Base-by-base conservation (phyloP, 2,888 invertebrate genomes). In the Drosophila mimica region DNA sequence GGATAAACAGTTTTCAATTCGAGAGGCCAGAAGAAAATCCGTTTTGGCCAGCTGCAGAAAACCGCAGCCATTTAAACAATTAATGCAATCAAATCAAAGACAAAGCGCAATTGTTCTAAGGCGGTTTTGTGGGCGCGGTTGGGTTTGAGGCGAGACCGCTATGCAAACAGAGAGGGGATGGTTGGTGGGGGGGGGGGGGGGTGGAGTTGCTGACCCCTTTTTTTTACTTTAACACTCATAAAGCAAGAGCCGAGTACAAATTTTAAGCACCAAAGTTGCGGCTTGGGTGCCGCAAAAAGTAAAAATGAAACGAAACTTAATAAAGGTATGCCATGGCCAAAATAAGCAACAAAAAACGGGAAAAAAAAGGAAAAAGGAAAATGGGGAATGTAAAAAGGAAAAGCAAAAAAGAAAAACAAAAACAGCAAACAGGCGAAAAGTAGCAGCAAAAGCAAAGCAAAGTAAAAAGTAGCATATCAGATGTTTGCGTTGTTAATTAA, bases 401-500 rank as follows among this genome's bases (percentile, higher is more conserved):
- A 64, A 40, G 38, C 34, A 52, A 59, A 59, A 56, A 57, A 34
- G 13, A 54, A 62, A 57, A 67, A 74, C 59, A 74, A 65, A 43
- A 60, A 74, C 52, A 79, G 67, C 56, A 70, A 59, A 38, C 43
- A 70, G 66, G 64, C 70, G 57, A 69, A 68, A 69, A 61, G 73
- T 52, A 72, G 38, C 48, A 62, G 20, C 20, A 43, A 43, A 54
- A 28, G 54, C 28, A 56, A 46, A 54, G 68, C 48, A 66, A 72
- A 82, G 74, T 70, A 78, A 71, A 79, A 72, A 57, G 30, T 63
- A 79, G 83, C 84, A 83, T 88, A 88, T 90, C 84, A 90, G 89
- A 89, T 91, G 91, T 91, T 91, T 91, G 86, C 86, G 88, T 90
- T 91, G 91, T 91, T 91, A 91, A 91, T 91, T 91, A 91, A 91